Conservation (phyloP, 2,888 invertebrate genomes). For the Rutpela maculata region DNA sequence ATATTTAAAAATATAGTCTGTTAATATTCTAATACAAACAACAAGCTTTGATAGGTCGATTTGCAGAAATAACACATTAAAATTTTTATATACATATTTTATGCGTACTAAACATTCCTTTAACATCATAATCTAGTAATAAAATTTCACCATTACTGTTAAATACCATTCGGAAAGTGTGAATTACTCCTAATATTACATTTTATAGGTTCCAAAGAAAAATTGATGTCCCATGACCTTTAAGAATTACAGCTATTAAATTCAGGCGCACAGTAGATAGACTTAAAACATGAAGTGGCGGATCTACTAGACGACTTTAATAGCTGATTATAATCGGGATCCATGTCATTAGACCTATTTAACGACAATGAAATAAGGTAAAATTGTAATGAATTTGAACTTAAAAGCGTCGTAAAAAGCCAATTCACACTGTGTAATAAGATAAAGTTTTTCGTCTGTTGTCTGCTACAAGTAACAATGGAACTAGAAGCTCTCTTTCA, state of each 20-base stretch:
- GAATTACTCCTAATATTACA: background rate
- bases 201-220: background rate
- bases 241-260: background rate
- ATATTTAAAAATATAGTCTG: no score
- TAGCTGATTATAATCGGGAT: background rate
- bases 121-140: background rate
- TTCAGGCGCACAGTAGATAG: background rate
- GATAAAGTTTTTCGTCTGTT: slow-evolving; percentile 1
- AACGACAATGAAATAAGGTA: slow-evolving; percentile 13
- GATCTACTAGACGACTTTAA: slow-evolving; percentile 2
- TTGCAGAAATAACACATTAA: background rate
- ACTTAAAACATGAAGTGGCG: background rate
- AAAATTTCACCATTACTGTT: background rate
- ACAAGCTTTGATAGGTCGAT: background rate
- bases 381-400: slow-evolving; percentile 11
- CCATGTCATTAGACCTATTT: slow-evolving; percentile 17
- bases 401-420: slow-evolving; percentile 10
- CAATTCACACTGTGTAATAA: background rate
- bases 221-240: background rate
- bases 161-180: background rate
- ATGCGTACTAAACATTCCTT: background rate
- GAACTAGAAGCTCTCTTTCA: background rate
- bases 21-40: background rate
- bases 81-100: background rate
- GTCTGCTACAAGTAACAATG: background rate